phyloP scores from a whole-genome alignment of 2,113 vertebrate genomes.

The Syngnathoides biaculeatus region DNA sequence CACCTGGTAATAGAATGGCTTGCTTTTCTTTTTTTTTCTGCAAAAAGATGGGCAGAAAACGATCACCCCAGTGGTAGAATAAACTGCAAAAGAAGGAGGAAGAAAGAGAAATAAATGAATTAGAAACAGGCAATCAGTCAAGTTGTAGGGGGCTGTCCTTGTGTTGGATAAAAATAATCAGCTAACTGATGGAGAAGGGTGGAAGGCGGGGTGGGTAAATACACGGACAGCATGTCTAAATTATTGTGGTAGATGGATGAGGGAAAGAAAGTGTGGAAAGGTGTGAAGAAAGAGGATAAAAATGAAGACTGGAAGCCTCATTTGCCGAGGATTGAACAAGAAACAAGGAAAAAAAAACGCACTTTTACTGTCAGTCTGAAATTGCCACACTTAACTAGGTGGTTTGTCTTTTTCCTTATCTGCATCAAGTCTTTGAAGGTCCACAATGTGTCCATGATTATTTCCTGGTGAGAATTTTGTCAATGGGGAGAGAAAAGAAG shows the following conservation, averaged over 20 bases:
- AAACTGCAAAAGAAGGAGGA: not conserved
- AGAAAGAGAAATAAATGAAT: slow-evolving; percentile 9
- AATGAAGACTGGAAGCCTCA: not conserved
- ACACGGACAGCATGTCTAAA: slow-evolving; percentile 6
- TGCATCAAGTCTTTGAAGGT: not conserved
- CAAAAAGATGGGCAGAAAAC: slow-evolving; percentile 9
- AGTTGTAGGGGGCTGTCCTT: slow-evolving; percentile 32
- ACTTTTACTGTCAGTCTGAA: not conserved
- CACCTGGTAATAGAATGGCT: slow-evolving; percentile 33
- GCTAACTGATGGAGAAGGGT: slow-evolving; percentile 22
- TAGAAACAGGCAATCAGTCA: slow-evolving; percentile 44
- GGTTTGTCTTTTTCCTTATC: not conserved
- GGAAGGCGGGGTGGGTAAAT: slow-evolving; percentile 3
- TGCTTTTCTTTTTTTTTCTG: not conserved
- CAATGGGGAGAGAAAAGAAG: not conserved
- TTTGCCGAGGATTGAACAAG: not conserved
- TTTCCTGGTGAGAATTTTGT: not conserved
- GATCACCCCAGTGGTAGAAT: slow-evolving; percentile 24
- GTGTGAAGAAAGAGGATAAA: not conserved
- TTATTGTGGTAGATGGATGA: not conserved
- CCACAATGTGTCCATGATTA: not conserved
- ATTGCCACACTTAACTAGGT: not conserved
- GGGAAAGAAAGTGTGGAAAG: not conserved
- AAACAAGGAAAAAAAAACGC: not conserved
- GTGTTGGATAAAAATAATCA: slow-evolving; percentile 30